Base-by-base conservation (phyloP, 2,888 invertebrate genomes). In the Peribatodes rhomboidaria region DNA sequence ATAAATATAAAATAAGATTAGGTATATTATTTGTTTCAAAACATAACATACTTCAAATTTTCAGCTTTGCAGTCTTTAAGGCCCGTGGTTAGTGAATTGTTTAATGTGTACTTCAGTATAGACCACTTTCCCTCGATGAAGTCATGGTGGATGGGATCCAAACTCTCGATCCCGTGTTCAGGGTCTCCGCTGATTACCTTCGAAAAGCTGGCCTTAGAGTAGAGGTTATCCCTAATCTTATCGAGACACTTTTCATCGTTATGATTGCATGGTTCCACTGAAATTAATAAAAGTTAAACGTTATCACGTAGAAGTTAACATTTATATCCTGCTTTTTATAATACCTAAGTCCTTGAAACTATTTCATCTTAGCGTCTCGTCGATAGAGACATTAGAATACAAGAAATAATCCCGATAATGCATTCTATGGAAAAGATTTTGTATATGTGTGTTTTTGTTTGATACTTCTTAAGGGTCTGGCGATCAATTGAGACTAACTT, bases 71-170 rank as follows among this genome's bases (percentile, higher is more conserved):
- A 85, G 8, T 77, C 46, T 44, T 75, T 82, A n/a, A 75, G 77
- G 27, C 86, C 86, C 1, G 22, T 67, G 0, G 76, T 9, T 11
- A 74, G 74, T 0, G 72, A 66, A 47, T 84, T 70, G 0, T 61
- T 74, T 1, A 83, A 68, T 14, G 72, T 80, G 42, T 70, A 80
- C 8, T 81, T 77, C 8, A 85, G 20, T 0, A 64, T 72, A 0
- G 81, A 73, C 0, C 80, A 50, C 7, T 79, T 71, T 33, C 72
- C 80, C 9, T 79, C 73, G 14, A 85, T 70, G 10, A 59, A n/a
- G 16, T 78, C 57, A 7, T 74, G 55, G n/a, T 67, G 59, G 47
- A 85, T 60, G 0, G 85, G 85, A 47, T 86, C 86, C 41, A 78
- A 59, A 0, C 44, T 14, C 39, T 76, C 73, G 1, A 80, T 69